phyloP scores from a whole-genome alignment of 1,140 invertebrate genomes.

The Microplitis mediator region DNA sequence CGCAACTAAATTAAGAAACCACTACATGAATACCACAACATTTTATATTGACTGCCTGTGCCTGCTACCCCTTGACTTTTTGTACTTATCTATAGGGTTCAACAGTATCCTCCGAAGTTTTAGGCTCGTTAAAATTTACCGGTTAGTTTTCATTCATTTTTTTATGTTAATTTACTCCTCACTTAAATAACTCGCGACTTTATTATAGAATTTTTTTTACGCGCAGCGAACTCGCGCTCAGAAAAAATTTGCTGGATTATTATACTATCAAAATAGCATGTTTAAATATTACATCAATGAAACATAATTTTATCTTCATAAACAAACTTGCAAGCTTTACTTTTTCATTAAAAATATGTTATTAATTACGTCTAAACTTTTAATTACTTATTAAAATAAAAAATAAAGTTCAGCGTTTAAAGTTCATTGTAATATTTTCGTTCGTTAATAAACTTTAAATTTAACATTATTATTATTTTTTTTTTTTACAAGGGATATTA shows the following conservation, averaged over 20 bases:
- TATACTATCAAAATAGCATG: neutral
- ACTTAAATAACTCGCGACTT: neutral
- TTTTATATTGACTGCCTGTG: conserved; percentile 99
- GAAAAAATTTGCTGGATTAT: neutral
- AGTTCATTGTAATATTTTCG: no score
- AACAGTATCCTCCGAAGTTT: conserved; percentile 96
- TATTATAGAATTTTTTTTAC: no score
- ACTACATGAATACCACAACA: conserved; percentile 98
- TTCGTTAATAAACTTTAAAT: no score
- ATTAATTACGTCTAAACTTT: no score
- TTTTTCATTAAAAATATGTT: no score
- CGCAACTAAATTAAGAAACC: conserved; percentile 87
- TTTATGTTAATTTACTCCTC: neutral
- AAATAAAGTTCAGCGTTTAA: no score
- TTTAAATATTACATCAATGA: neutral
- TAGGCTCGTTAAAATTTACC: conserved; percentile 96
- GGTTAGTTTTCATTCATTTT: conserved; percentile 53
- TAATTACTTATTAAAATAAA: no score
- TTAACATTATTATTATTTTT: no score
- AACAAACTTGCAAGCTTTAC: no score
- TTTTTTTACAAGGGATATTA: no score
- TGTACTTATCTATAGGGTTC: conserved; percentile 97
- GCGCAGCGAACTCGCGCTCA: no score
- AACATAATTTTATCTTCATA: no score
- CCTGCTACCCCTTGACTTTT: conserved; percentile 94